A percentile compares a stretch with the other conserved stretches of the same genome.
These are phyloP conservation scores for Yponomeuta cagnagella DNA, from an alignment of 2,888 invertebrate species.

Conservation along the genomic window DNA sequence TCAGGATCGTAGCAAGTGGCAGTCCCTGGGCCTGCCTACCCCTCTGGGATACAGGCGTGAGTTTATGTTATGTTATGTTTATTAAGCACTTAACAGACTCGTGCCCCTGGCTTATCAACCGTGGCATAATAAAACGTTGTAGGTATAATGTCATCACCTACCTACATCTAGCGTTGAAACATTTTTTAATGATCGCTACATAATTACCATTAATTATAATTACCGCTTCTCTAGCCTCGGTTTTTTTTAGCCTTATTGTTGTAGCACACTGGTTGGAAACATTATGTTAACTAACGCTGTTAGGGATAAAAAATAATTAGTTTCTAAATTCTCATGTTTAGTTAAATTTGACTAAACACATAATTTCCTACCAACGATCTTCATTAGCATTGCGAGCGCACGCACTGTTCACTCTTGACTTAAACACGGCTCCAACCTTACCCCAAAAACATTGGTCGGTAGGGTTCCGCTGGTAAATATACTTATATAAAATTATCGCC, in stretches of 20 bases:
- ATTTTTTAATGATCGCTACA: not conserved
- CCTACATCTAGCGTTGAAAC: too few species aligned
- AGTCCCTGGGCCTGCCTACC: too few species aligned
- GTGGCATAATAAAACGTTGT: too few species aligned
- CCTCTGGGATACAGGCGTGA: too few species aligned
- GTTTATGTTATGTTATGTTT: too few species aligned
- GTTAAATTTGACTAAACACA: slow-evolving; percentile 46
- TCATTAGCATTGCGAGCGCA: slow-evolving; percentile 42
- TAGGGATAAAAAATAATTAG: slow-evolving; percentile 39
- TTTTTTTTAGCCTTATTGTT: slow-evolving; percentile 7
- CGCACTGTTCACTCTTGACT: slow-evolving; percentile 29
- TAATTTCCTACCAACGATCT: slow-evolving; percentile 44
- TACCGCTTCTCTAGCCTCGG: not conserved
- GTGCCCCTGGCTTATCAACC: too few species aligned
- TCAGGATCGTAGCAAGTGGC: too few species aligned
- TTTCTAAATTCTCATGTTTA: slow-evolving; percentile 37
- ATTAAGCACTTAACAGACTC: too few species aligned
- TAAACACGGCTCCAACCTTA: not conserved
- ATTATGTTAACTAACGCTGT: slow-evolving; percentile 21
- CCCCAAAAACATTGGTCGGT: not conserved
- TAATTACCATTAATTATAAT: slow-evolving; percentile 1
- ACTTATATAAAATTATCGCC: too few species aligned
- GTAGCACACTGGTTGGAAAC: not conserved
- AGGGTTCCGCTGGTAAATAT: not conserved
- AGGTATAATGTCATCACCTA: too few species aligned